phyloP scores from a whole-genome alignment of 2,113 vertebrate species.

The Plecturocebus donacophilus region DNA sequence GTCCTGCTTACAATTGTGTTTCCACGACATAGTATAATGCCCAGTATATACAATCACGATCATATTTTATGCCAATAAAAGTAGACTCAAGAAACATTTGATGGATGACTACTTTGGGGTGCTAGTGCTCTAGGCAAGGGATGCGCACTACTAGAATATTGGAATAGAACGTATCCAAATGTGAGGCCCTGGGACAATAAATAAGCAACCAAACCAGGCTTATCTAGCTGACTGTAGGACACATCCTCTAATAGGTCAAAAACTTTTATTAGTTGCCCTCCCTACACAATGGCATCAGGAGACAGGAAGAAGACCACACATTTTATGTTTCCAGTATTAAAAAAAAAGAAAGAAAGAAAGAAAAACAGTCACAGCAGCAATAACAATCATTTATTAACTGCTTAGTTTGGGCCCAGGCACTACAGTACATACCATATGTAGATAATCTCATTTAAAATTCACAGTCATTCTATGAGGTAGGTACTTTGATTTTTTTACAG shows the following conservation, averaged over 20 bases:
- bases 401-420: background rate
- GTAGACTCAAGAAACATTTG: background rate
- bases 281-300: background rate
- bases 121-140: background rate
- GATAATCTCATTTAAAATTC: constrained; percentile 44
- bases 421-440: background rate
- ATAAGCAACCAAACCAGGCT: background rate
- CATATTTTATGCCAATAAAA: too few relatives aligned
- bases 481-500: constrained; percentile 3
- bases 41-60: background rate
- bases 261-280: constrained; percentile 21
- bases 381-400: constrained; percentile 35
- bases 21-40: background rate
- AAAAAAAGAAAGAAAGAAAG: background rate
- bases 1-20: background rate
- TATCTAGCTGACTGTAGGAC: background rate
- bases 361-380: background rate
- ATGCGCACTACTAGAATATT: background rate
- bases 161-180: background rate
- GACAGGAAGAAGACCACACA: background rate
- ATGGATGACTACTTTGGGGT: background rate
- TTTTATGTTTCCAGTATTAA: constrained; percentile 36
- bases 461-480: background rate
- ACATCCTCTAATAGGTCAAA: background rate
- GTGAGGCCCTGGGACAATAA: background rate